Base-by-base conservation (phyloP, 2,888 invertebrate species). In the Meteorus cinctellus region DNA sequence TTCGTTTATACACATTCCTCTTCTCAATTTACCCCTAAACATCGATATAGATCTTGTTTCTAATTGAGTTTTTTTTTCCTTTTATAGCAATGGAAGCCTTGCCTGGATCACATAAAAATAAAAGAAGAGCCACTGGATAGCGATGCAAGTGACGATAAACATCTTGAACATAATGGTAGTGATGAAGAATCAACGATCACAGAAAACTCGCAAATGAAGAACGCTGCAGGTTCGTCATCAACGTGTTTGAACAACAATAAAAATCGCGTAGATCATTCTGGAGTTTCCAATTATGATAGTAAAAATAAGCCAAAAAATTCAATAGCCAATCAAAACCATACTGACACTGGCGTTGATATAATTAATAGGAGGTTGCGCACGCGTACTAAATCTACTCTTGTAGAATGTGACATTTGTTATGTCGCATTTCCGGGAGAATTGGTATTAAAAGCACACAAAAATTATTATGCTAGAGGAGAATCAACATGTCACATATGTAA, bases 351-450 rank as follows among this genome's bases (percentile, higher is more conserved):
- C 3, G 6, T 14, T 65, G 12, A 65, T 36, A 1, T 6, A 1
- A 41, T n/a, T 36, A 19, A 65, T 41, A 65, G 19, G 8, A 65
- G 41, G 8, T 24, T 41, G 41, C 41, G 65, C 24, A 65, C 34
- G 12, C 34, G 41, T 36, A 65, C 19, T 65, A 24, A 19, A 10
- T 41, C 36, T 10, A 41, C 0, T 5, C 5, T 19, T 24, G 14
- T 29, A 68, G 67, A 31, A 6, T 69, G 70, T 36, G 24, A 34
- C 1, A 24, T 75, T 65, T 75, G 71, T 66, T 75, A 14, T 8
- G 16, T 0, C 16, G 5, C n/a, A n/a, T 75, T 55, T 36, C 10
- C 27, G 1, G 29, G 27, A 29, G n/a, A 27, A 27, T 8, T 0
- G 12, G n/a, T 4, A 16, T 27, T 66, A 14, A 14, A 0, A 51